A percentile compares a stretch with the other conserved stretches of the same genome.
Evolutionary conservation across 2,113 vertebrate genomes (phyloP).

Genomic region (Chaetodon auriga): DNA sequence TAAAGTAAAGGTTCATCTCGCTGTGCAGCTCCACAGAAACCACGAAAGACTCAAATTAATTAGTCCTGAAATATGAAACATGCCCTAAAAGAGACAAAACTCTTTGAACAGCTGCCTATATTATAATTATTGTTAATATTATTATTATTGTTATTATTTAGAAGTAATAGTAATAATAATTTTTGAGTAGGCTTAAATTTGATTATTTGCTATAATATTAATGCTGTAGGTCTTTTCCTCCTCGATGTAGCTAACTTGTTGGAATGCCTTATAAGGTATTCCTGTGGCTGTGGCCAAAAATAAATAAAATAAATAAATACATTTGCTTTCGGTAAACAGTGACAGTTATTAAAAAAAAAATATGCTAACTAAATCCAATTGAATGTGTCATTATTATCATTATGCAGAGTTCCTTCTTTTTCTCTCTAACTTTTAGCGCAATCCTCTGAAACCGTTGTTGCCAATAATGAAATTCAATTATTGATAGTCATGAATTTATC

Average conservation of each 20-base stretch:
- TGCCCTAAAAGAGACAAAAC: neutral
- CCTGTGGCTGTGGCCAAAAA: neutral
- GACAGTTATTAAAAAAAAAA: neutral
- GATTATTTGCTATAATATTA: neutral
- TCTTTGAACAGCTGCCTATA: neutral
- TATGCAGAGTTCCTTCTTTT: neutral
- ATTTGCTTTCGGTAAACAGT: neutral
- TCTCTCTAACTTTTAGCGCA: neutral
- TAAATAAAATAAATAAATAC: neutral
- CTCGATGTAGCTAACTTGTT: neutral
- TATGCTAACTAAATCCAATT: neutral
- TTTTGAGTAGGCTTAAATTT: neutral
- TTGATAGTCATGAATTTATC: constrained; percentile 53
- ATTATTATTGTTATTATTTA: too few relatives aligned
- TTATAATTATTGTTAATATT: too few relatives aligned
- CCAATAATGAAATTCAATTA: constrained; percentile 61
- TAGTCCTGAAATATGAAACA: neutral
- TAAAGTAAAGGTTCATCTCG: too few relatives aligned
- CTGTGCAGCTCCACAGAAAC: neutral
- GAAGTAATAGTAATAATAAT: neutral
- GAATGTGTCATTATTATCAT: neutral
- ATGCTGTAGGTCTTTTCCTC: neutral
- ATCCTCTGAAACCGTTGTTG: neutral
- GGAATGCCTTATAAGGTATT: neutral
- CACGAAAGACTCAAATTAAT: neutral